Base-by-base conservation (phyloP, 2,797 vertebrate genomes). In the Hippoglossus hippoglossus region DNA sequence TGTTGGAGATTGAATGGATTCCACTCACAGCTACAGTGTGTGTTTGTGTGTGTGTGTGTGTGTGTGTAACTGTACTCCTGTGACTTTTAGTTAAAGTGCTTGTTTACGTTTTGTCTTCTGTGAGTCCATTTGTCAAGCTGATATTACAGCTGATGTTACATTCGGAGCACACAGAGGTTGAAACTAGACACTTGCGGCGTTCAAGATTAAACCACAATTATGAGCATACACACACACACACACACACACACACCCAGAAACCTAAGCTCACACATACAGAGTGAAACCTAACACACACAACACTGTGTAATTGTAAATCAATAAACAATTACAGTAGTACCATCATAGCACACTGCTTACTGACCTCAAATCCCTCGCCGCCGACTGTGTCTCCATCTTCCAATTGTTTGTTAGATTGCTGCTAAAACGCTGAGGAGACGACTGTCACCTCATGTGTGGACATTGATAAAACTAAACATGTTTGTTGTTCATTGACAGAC, bases 291-390 rank as follows among this genome's bases (percentile, higher is more conserved):
- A 70, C 79, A 71, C 73, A 83, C 68, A 67, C 69, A 82, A 73
- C 80, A 84, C 77, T 67, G 51, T 71, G 80, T 89, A 87, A 90
- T 89, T 89, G 83, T 83, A 89, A 92, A 92, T 93, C 91, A 85
- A 91, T 93, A 90, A 90, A 90, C 86, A 89, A 89, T 91, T 90
- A 91, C 80, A 80, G 82, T 25, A 72, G 51, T 67, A 46, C 65
- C 74, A 66, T 91, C 83, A 88, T 87, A 88, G 85, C 80, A 83
- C 73, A 77, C 79, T 79, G 72, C 81, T 85, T 31, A 82, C 80
- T 88, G 89, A 88, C 84, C 82, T 86, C 84, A 85, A 77, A 86
- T 90, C 89, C 88, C 81, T 67, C 21, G n/a, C 63, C 39, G 28
- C 41, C 9, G 44, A 52, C 72, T 56, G 69, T 21, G 79, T 82